A percentile compares a stretch with the other conserved stretches of the same genome.
Conservation (phyloP, 2,888 invertebrate species). For the Allacma fusca region DNA sequence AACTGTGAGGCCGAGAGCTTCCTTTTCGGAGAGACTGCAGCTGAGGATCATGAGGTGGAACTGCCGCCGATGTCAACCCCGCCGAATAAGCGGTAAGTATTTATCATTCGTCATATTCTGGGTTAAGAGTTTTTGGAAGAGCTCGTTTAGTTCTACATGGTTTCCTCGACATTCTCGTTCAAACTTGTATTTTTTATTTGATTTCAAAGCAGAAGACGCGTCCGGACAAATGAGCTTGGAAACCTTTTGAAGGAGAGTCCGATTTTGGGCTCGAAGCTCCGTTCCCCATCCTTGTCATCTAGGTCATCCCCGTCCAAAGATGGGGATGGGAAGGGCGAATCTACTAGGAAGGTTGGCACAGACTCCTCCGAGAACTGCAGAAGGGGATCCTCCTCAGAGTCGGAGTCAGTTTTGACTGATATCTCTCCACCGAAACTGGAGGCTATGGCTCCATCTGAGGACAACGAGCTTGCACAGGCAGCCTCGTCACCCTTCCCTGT, state of each 20-base stretch:
- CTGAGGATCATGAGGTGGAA: conserved; percentile 60
- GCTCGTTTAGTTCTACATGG: not conserved
- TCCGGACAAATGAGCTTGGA: conserved; percentile 57
- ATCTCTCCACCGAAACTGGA: not conserved
- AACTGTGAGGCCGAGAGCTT: conserved; percentile 89
- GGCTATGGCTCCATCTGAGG: not conserved
- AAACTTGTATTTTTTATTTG: too few species aligned
- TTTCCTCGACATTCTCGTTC: too few species aligned
- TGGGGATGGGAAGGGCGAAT: not conserved
- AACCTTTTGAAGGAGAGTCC: conserved; percentile 57
- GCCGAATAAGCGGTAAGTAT: conserved; percentile 56
- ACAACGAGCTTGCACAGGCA: conserved; percentile 8
- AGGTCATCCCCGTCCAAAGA: not conserved
- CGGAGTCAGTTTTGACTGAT: not conserved
- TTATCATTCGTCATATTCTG: not conserved
- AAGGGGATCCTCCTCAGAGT: not conserved
- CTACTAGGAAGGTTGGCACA: not conserved
- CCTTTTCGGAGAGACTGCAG: conserved; percentile 74
- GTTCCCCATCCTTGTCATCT: conserved; percentile 44
- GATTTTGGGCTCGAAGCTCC: conserved; percentile 57
- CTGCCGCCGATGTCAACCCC: conserved; percentile 57
- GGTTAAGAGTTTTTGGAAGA: not conserved
- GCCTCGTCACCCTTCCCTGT: not conserved
- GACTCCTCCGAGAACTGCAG: not conserved
- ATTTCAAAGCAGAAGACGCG: conserved; percentile 47